Conservation (phyloP, 2,888 invertebrate genomes). For the Amaurobius ferox region DNA sequence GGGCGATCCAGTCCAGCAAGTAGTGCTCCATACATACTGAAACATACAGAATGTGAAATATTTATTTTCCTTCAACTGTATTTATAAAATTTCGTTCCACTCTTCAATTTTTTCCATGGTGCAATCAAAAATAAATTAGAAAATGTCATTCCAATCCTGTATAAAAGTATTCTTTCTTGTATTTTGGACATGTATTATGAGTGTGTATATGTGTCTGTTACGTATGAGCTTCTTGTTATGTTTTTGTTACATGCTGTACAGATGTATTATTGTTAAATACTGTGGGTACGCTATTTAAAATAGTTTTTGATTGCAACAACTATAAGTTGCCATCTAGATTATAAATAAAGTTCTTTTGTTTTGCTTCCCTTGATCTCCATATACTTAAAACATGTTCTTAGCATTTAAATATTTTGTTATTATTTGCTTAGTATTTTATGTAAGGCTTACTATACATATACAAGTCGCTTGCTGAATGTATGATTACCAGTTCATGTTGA, state of each 20-base stretch:
- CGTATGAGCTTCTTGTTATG: slow-evolving; percentile 53
- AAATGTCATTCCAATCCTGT: slow-evolving; percentile 44
- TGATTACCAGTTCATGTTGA: background rate
- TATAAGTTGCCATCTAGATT: slow-evolving; percentile 38
- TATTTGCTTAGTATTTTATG: too few relatives aligned
- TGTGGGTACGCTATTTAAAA: slow-evolving; percentile 35
- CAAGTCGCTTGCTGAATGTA: background rate
- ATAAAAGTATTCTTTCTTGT: slow-evolving; percentile 47
- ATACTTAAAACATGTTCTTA: background rate
- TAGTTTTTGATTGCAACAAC: slow-evolving; percentile 25
- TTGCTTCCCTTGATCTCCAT: slow-evolving; percentile 30
- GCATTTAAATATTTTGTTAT: background rate
- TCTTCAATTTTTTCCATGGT: slow-evolving; percentile 47
- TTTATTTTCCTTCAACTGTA: slow-evolving; percentile 57
- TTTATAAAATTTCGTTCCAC: slow-evolving; percentile 41
- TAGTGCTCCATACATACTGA: slow-evolving; percentile 42
- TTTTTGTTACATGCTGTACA: slow-evolving; percentile 63
- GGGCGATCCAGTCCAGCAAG: slow-evolving; percentile 7
- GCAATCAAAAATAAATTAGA: slow-evolving; percentile 62
- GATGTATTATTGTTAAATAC: slow-evolving; percentile 50
- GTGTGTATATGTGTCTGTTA: slow-evolving; percentile 43
- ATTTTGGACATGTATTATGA: slow-evolving; percentile 53
- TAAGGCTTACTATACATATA: too few relatives aligned
- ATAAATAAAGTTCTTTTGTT: slow-evolving; percentile 56
- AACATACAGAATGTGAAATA: slow-evolving; percentile 22